These are phyloP conservation scores for Drosophila kurseongensis DNA, from an alignment of 1,140 invertebrate genomes.

Conservation along the genomic window DNA sequence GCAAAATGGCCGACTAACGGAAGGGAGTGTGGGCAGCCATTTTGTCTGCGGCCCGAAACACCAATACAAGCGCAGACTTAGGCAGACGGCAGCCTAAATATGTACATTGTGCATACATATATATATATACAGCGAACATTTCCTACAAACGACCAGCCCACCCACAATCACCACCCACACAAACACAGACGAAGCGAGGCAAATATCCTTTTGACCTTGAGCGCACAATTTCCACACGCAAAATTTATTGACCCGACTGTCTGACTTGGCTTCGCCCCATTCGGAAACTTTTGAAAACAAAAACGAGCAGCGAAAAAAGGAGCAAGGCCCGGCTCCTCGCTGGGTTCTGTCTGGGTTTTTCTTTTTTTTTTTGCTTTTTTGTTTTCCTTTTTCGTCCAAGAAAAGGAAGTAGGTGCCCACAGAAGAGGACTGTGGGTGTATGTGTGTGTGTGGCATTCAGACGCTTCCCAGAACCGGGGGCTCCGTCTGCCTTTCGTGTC, in stretches of 20 bases:
- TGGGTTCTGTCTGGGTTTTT: constrained; percentile 58
- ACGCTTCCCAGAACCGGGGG: constrained; percentile 41
- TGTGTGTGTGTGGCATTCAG: constrained; percentile 24
- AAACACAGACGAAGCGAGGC: constrained; percentile 38
- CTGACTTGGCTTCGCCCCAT: constrained; percentile 60
- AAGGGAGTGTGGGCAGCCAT: constrained; percentile 55
- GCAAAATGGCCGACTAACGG: constrained; percentile 39
- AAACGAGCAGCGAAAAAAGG: constrained; percentile 41
- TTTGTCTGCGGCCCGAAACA: constrained; percentile 51
- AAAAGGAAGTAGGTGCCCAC: constrained; percentile 76
- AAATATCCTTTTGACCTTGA: constrained; percentile 85
- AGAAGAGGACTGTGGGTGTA: constrained; percentile 19
- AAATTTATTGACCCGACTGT: constrained; percentile 83
- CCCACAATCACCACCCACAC: constrained; percentile 5
- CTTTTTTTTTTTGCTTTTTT: constrained; percentile 33
- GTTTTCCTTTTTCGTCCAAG: constrained; percentile 32
- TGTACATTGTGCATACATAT: constrained; percentile 1
- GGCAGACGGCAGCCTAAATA: constrained; percentile 36
- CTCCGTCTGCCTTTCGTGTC: constrained; percentile 54
- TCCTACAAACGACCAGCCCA: constrained; percentile 58
- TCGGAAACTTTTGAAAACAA: constrained; percentile 62
- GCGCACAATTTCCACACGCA: constrained; percentile 79
- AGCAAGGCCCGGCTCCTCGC: constrained; percentile 27
- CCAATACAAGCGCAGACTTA: constrained; percentile 25
- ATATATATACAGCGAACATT: constrained; percentile 46